Conservation (phyloP, 2,888 invertebrate species). For the Lymantria monacha region DNA sequence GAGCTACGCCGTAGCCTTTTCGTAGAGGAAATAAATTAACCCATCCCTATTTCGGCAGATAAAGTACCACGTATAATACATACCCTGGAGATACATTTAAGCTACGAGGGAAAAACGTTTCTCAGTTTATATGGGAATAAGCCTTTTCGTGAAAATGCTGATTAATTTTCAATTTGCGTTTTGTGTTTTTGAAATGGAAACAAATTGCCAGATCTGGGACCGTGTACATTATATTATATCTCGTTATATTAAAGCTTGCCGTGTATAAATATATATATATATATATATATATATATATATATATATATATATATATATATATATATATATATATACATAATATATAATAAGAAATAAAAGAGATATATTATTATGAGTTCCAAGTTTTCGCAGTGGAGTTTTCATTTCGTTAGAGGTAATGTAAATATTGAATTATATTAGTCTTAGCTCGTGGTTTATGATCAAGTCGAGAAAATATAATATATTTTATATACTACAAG, state of each 20-base stretch:
- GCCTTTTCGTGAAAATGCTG: conserved; percentile 23
- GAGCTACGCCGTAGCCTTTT: conserved; percentile 22
- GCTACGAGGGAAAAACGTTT: conserved; percentile 29
- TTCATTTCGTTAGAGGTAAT: background rate
- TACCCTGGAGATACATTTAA: conserved; percentile 31
- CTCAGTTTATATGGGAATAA: conserved; percentile 26
- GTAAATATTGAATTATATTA: background rate
- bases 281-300: background rate
- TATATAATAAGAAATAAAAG: background rate
- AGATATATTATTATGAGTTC: background rate
- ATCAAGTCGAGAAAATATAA: too few relatives aligned
- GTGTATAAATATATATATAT: background rate
- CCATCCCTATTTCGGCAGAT: conserved; percentile 35
- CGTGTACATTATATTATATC: background rate
- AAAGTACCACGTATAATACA: conserved; percentile 34
- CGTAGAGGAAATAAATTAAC: conserved; percentile 34
- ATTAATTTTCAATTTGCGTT: conserved; percentile 27
- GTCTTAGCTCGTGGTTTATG: too few relatives aligned
- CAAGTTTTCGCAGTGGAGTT: background rate
- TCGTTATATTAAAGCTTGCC: background rate
- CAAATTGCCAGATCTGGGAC: background rate
- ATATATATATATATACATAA: background rate
- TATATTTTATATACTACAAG: too few relatives aligned
- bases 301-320: background rate
- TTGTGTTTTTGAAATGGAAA: conserved; percentile 12